Percentiles rank a stretch among this genome's conserved stretches.
Conservation (phyloP, 2,113 vertebrate species). For the Lates calcarifer region DNA sequence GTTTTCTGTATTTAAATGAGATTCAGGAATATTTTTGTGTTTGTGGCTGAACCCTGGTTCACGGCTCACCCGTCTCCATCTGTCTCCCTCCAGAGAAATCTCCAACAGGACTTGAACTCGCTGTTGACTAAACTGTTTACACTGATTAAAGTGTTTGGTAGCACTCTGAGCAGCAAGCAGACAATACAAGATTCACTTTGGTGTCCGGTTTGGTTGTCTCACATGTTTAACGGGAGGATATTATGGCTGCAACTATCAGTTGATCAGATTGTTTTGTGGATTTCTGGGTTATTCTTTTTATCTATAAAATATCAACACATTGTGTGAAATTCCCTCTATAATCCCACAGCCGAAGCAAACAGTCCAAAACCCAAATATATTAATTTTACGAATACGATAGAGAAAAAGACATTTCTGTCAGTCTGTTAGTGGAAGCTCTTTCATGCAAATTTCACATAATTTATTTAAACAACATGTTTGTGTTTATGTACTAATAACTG, state of each 20-base stretch:
- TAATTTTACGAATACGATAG: too few relatives aligned
- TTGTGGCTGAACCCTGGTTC: slow-evolving; percentile 17
- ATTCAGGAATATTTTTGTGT: not conserved
- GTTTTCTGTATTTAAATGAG: too few relatives aligned
- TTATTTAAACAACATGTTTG: not conserved
- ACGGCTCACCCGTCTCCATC: not conserved
- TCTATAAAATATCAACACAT: too few relatives aligned
- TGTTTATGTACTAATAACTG: slow-evolving; percentile 15
- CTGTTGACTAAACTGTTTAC: slow-evolving; percentile 28
- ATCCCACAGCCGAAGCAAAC: too few relatives aligned
- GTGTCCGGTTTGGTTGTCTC: not conserved
- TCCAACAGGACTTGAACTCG: slow-evolving; percentile 10
- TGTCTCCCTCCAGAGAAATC: slow-evolving; percentile 20
- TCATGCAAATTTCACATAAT: not conserved
- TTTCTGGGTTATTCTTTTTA: too few relatives aligned
- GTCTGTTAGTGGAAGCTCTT: not conserved
- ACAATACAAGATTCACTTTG: not conserved
- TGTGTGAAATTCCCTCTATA: too few relatives aligned
- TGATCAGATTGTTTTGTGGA: not conserved
- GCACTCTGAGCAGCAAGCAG: slow-evolving; percentile 9
- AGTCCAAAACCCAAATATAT: too few relatives aligned
- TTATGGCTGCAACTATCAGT: not conserved
- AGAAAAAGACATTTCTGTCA: too few relatives aligned
- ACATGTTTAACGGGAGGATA: not conserved
- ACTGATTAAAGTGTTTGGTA: slow-evolving; percentile 19